Evolutionary conservation across 2,797 vertebrate species (phyloP).

Genomic region (Pampus argenteus): DNA sequence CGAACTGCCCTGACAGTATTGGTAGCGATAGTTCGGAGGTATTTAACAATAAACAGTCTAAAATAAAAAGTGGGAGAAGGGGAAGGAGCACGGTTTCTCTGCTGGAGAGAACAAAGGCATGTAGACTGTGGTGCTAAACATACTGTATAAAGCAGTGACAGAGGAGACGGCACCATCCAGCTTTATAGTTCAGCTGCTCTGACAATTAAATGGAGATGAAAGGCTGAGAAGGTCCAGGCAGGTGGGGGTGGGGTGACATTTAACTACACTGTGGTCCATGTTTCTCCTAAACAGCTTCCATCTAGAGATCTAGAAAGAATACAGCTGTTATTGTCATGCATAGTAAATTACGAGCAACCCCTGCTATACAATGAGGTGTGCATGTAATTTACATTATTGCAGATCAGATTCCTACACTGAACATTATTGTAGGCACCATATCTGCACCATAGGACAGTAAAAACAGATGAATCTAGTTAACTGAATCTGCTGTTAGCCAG

Average conservation of each 20-base stretch:
- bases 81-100: conserved; percentile 31
- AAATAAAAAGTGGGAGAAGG: neutral
- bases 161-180: neutral
- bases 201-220: conserved; percentile 28
- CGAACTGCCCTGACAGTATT: neutral
- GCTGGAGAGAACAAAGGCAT: conserved; percentile 48
- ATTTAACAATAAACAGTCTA: conserved; percentile 11
- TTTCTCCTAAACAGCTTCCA: neutral
- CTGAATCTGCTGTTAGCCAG: neutral
- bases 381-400: conserved; percentile 6
- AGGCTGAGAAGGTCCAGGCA: conserved; percentile 36
- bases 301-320: neutral
- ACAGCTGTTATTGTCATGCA: neutral
- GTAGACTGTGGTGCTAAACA: conserved; percentile 17
- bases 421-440: neutral
- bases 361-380: neutral
- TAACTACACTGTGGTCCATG: conserved; percentile 22
- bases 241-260: no score
- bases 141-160: conserved; percentile 14
- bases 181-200: conserved; percentile 21
- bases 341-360: neutral
- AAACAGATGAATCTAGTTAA: neutral
- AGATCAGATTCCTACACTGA: conserved; percentile 2
- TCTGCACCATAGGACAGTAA: conserved; percentile 1
- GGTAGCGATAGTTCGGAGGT: conserved; percentile 26